phyloP scores from a whole-genome alignment of 2,888 invertebrate genomes.

The Psylliodes chrysocephalus region DNA sequence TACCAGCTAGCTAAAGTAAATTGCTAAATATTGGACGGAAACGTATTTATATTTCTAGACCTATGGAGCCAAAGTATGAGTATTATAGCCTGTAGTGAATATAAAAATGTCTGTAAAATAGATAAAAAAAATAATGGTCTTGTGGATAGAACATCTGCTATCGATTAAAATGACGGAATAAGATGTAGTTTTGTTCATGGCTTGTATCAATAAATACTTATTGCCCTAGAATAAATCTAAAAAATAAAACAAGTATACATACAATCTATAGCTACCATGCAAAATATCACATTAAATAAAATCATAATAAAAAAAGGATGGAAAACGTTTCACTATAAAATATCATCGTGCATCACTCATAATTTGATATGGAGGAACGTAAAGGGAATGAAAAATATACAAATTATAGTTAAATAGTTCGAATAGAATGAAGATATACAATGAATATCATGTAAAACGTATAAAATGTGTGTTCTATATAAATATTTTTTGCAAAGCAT shows the following conservation, averaged over 20 bases:
- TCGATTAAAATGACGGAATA: constrained; percentile 36
- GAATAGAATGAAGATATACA: too few relatives aligned
- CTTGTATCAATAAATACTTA: constrained; percentile 38
- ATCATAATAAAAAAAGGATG: constrained; percentile 27
- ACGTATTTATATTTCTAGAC: too few relatives aligned
- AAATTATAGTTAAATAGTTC: too few relatives aligned
- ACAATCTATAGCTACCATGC: constrained; percentile 35
- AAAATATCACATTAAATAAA: constrained; percentile 45
- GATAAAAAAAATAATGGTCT: too few relatives aligned
- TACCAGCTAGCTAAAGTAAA: too few relatives aligned
- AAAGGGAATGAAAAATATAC: constrained; percentile 11
- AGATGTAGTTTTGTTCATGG: constrained; percentile 39
- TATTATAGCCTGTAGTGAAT: too few relatives aligned
- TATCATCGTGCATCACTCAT: constrained; percentile 43
- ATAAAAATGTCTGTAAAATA: too few relatives aligned
- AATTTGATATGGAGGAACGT: constrained; percentile 15
- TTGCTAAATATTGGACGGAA: too few relatives aligned
- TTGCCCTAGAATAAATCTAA: constrained; percentile 32
- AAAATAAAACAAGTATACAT: constrained; percentile 40
- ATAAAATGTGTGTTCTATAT: too few relatives aligned
- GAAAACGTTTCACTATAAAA: constrained; percentile 37
- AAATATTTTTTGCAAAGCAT: too few relatives aligned
- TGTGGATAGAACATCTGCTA: background rate
- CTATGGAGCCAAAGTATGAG: too few relatives aligned
- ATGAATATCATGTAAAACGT: too few relatives aligned